Percentiles rank a stretch among this genome's conserved stretches.
phyloP scores from a whole-genome alignment of 2,797 vertebrate species.

The Sibirionetta formosa region DNA sequence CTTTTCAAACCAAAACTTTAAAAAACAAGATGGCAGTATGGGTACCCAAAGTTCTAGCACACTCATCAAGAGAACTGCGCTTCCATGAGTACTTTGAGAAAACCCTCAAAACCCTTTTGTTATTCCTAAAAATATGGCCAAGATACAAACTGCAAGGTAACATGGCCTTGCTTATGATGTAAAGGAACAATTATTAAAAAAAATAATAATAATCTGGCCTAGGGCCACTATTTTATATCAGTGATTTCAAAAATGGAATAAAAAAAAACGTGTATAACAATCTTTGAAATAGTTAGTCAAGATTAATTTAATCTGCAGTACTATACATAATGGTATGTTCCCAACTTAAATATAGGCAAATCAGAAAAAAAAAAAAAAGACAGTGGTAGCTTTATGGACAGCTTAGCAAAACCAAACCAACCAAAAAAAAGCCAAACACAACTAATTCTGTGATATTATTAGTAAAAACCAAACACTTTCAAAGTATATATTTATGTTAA shows the following conservation, averaged over 20 bases:
- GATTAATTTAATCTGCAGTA: background rate
- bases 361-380: background rate
- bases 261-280: background rate
- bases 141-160: background rate
- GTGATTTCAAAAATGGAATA: background rate
- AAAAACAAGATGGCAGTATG: background rate
- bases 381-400: background rate
- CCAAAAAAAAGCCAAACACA: background rate
- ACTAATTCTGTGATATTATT: background rate
- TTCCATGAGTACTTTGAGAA: background rate
- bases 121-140: background rate
- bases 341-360: background rate
- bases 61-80: background rate
- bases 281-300: background rate
- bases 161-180: background rate
- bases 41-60: background rate
- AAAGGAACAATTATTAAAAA: background rate
- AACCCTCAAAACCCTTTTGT: background rate
- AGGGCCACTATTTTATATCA: background rate
- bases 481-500: background rate
- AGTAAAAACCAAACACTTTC: background rate
- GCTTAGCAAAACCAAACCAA: background rate
- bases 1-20: background rate
- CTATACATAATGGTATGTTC: background rate
- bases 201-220: background rate